Evolutionary conservation across 2,797 vertebrate species (phyloP).

Genomic region (Danio kyathit): DNA sequence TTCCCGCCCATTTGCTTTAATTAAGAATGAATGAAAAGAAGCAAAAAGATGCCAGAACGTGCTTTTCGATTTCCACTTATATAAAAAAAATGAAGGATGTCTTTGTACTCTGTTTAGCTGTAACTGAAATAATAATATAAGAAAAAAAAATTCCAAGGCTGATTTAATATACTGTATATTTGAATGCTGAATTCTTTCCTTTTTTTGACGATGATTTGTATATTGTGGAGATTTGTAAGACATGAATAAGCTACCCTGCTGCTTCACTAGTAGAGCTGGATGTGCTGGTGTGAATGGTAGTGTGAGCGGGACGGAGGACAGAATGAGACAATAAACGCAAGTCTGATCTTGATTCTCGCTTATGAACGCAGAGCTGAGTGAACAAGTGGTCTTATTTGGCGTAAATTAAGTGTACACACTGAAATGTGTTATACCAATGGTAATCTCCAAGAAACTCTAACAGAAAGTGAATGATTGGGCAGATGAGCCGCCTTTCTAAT

Average conservation of each 20-base stretch:
- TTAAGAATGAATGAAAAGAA: slow-evolving; percentile 58
- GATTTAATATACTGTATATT: slow-evolving; percentile 75
- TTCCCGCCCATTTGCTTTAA: slow-evolving; percentile 61
- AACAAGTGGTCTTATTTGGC: slow-evolving; percentile 67
- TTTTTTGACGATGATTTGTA: slow-evolving; percentile 81
- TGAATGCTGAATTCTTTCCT: slow-evolving; percentile 75
- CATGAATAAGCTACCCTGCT: slow-evolving; percentile 79
- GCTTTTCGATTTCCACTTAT: slow-evolving; percentile 60
- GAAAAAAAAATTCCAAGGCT: slow-evolving; percentile 67
- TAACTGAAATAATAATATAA: slow-evolving; percentile 65
- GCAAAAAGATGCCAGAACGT: slow-evolving; percentile 59
- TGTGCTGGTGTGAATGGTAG: slow-evolving; percentile 64
- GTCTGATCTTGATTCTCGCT: slow-evolving; percentile 1
- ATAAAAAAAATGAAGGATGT: slow-evolving; percentile 74
- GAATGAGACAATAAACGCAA: slow-evolving; percentile 54
- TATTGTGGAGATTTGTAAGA: slow-evolving; percentile 77
- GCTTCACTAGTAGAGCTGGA: slow-evolving; percentile 72
- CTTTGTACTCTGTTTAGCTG: slow-evolving; percentile 69
- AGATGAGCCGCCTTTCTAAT: slow-evolving; percentile 5
- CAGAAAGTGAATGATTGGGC: slow-evolving; percentile 10
- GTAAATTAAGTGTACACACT: slow-evolving; percentile 30
- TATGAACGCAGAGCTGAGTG: slow-evolving; percentile 62
- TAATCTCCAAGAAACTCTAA: background rate
- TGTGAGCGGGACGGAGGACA: slow-evolving; percentile 65
- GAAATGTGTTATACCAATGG: slow-evolving; percentile 50